Evolutionary conservation across 2,797 vertebrate genomes (phyloP), one percentile per base, ranked within the genome.

Genomic region (Aldrovandia affinis): DNA sequence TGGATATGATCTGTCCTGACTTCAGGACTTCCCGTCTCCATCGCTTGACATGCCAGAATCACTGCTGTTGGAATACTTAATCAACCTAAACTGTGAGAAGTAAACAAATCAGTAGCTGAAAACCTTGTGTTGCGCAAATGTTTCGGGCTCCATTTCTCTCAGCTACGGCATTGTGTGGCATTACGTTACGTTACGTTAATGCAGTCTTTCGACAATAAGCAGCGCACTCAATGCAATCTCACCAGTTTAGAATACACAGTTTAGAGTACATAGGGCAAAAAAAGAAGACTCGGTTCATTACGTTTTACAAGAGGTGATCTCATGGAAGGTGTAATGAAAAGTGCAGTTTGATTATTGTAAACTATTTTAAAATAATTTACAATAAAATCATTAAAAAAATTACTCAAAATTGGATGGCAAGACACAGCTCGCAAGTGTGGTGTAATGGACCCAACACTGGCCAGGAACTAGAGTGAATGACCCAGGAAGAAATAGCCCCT

Each of bases 1-100:
- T 89, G 94, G 95, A 96, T 95, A 94, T 95, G 93, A 94, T 91
- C 92, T 93, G 91, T 88, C 90, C 73, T 82, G 39, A n/a, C 83
- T 85, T 88, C n/a, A n/a, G n/a, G n/a, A n/a, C n/a, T n/a, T n/a
- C n/a, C n/a, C n/a, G n/a, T n/a, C n/a, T 90, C 83, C 82, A 83
- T 82, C 30, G 20, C 50, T 20, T 68, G 33, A 59, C 44, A 50
- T 30, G 30, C 78, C 61, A 80, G 3, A 50, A 42, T 55, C 59
- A 80, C 22, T 25, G 36, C 52, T 55, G 78, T 54, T 59, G 28
- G 9, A 63, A 22, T 79, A 52, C 12, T n/a, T 15, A 79, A 59
- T 55, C 44, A 44, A 10, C 42, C n/a, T 33, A 25, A 50, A 79
- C 52, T 28, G 77, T 15, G 77, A 79, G 77, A 79, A 50, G 47